Evolutionary conservation across 2,888 invertebrate genomes (phyloP).

Genomic region (Baronia brevicornis): DNA sequence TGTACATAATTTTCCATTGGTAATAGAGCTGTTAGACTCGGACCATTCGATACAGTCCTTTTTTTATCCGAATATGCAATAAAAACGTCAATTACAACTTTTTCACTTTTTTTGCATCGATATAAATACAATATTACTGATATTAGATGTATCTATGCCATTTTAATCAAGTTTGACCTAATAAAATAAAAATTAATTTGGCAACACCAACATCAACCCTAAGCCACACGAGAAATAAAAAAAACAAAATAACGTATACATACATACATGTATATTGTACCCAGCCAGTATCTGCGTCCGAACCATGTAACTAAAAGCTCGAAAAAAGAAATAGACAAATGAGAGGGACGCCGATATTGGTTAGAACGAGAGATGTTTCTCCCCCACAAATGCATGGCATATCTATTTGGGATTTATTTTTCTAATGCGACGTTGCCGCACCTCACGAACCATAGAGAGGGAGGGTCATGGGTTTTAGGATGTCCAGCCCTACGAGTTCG

Average conservation of each 20-base stretch:
- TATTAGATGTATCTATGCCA: too few relatives aligned
- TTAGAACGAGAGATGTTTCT: conserved; percentile 24
- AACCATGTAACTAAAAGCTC: conserved; percentile 20
- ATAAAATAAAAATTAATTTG: conserved; percentile 4
- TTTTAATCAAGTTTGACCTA: too few relatives aligned
- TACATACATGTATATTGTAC: conserved; percentile 2
- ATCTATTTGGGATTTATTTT: conserved; percentile 23
- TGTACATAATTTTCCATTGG: too few relatives aligned
- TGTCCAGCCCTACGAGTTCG: conserved; percentile 13
- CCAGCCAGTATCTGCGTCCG: conserved; percentile 11
- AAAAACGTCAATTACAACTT: too few relatives aligned
- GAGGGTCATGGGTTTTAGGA: conserved; percentile 15
- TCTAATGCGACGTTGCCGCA: conserved; percentile 21
- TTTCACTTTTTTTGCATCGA: too few relatives aligned
- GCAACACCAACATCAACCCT: conserved; percentile 11
- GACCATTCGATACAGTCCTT: too few relatives aligned
- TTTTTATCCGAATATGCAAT: too few relatives aligned
- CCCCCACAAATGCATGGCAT: conserved; percentile 29
- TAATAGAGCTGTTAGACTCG: too few relatives aligned
- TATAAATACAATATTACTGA: too few relatives aligned
- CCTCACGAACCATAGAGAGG: conserved; percentile 12
- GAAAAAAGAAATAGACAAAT: conserved; percentile 28
- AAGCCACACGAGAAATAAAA: background rate
- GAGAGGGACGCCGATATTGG: conserved; percentile 22
- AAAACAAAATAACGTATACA: background rate